Conservation (phyloP, 2,113 vertebrate species). For the Bothrops jararaca region DNA sequence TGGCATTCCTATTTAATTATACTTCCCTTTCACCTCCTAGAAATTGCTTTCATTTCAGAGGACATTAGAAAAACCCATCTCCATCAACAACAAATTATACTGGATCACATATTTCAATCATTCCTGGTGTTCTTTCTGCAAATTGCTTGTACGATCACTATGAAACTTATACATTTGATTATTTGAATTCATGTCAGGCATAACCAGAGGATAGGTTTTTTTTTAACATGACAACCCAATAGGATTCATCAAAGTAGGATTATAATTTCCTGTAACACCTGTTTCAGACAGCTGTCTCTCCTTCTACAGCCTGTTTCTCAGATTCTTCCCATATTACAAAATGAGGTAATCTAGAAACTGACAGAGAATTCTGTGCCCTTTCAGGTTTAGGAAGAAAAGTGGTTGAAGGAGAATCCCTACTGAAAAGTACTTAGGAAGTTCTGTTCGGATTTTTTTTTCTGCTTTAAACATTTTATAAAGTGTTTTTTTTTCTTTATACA, state of each 20-base stretch:
- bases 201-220: slow-evolving; percentile 51
- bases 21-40: not conserved
- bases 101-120: slow-evolving; percentile 38
- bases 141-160: slow-evolving; percentile 59
- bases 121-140: slow-evolving; percentile 63
- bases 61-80: slow-evolving; percentile 46
- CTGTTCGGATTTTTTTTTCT: slow-evolving; percentile 45
- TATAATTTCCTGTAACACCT: slow-evolving; percentile 74
- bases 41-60: slow-evolving; percentile 21
- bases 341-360: slow-evolving; percentile 62
- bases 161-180: slow-evolving; percentile 58
- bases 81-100: slow-evolving; percentile 48
- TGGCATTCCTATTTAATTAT: not conserved
- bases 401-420: slow-evolving; percentile 13
- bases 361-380: slow-evolving; percentile 36
- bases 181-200: slow-evolving; percentile 66
- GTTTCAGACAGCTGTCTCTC: slow-evolving; percentile 70
- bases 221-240: slow-evolving; percentile 46
- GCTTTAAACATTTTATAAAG: slow-evolving; percentile 28
- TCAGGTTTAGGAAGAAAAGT: slow-evolving; percentile 42
- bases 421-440: slow-evolving; percentile 36
- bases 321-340: slow-evolving; percentile 65
- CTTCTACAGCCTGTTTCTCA: slow-evolving; percentile 56
- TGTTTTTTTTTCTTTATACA: not conserved
- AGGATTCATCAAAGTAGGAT: slow-evolving; percentile 72